These are phyloP conservation scores for Corvus moneduloides DNA, from an alignment of 2,113 vertebrate genomes.

Conservation along the genomic window DNA sequence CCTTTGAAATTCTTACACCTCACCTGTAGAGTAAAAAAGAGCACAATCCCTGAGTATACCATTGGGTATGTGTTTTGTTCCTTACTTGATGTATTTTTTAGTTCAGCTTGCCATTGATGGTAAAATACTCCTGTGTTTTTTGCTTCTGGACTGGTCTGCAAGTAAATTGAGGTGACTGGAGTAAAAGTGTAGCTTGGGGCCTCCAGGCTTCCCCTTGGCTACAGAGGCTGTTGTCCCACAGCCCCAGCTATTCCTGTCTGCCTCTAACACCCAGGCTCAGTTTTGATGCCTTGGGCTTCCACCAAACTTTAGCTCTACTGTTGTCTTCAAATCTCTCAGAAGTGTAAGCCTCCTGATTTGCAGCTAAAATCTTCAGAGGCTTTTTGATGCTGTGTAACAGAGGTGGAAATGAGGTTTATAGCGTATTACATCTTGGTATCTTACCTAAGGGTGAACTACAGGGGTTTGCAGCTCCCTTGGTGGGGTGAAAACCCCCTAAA, in stretches of 20 bases:
- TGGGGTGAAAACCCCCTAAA: background rate
- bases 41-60: background rate
- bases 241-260: background rate
- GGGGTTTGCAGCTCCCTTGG: background rate
- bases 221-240: background rate
- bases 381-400: background rate
- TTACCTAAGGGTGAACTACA: background rate
- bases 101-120: background rate
- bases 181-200: background rate
- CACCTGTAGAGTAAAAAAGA: background rate
- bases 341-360: background rate
- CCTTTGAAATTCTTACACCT: background rate
- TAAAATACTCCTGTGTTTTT: background rate
- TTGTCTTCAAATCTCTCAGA: background rate
- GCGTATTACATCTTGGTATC: background rate
- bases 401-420: background rate
- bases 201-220: background rate
- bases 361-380: background rate
- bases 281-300: background rate
- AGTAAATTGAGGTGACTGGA: background rate
- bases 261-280: background rate
- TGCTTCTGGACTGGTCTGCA: background rate
- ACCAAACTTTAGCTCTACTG: background rate
- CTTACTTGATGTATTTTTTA: background rate
- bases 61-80: background rate